Conservation (phyloP, 23 tunicate species). For the Trididemnum miniatum region DNA sequence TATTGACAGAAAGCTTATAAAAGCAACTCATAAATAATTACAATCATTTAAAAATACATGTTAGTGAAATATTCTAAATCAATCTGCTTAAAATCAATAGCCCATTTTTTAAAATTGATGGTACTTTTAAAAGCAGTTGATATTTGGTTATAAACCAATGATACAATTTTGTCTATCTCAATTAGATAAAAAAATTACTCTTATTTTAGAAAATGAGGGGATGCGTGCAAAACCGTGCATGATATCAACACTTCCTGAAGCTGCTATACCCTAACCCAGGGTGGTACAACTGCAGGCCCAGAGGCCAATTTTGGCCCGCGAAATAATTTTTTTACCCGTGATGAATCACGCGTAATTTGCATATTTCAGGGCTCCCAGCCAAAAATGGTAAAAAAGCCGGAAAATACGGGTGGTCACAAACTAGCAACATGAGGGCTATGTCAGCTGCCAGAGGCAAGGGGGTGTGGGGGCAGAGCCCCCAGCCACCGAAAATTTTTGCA, state of each 20-base stretch:
- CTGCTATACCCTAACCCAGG: not conserved
- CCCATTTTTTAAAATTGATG: not conserved
- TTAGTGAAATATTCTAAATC: not conserved
- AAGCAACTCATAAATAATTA: not conserved
- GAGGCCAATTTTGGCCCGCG: too few species aligned
- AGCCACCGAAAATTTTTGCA: too few species aligned
- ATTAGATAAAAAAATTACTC: not conserved
- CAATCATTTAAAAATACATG: not conserved
- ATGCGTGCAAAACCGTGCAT: not conserved
- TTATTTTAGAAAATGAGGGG: not conserved
- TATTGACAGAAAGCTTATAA: not conserved
- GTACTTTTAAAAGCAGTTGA: not conserved
- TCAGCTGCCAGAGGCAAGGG: too few species aligned
- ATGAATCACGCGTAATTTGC: too few species aligned
- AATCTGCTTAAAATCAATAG: not conserved
- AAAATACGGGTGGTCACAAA: too few species aligned
- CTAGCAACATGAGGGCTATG: too few species aligned
- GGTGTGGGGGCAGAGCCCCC: too few species aligned
- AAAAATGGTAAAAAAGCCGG: too few species aligned
- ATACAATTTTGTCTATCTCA: not conserved
- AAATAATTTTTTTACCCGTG: too few species aligned
- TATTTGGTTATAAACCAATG: constrained; percentile 3
- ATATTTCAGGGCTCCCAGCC: too few species aligned
- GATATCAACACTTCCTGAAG: not conserved
- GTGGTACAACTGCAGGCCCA: too few species aligned